These are phyloP conservation scores for Drosophila nebulosa DNA, from an alignment of 1,140 invertebrate species.

Conservation along the genomic window DNA sequence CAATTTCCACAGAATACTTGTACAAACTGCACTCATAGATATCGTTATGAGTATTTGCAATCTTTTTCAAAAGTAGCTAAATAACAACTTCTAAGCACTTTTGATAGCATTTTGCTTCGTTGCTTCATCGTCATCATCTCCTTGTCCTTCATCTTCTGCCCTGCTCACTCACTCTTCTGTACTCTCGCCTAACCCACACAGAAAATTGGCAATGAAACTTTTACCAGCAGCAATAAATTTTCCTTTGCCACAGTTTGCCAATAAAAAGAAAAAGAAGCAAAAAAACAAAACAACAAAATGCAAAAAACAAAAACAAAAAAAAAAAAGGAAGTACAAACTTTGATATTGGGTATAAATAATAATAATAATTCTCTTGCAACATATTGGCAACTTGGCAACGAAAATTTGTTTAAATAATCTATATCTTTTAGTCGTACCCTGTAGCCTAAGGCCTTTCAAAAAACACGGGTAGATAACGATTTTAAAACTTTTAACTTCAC, in stretches of 20 bases:
- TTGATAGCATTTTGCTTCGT: conserved; percentile 26
- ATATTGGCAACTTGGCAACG: conserved; percentile 44
- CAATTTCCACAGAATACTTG: background rate
- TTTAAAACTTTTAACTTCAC: background rate
- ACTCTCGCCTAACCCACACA: background rate
- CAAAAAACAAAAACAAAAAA: conserved; percentile 1
- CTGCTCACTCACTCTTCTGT: background rate
- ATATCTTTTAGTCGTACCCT: conserved; percentile 23
- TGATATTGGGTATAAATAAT: conserved; percentile 35
- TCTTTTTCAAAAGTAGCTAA: conserved; percentile 46
- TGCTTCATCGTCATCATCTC: background rate
- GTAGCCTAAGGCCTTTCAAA: background rate
- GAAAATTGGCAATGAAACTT: conserved; percentile 71
- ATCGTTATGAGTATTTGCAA: conserved; percentile 18
- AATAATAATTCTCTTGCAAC: conserved; percentile 46
- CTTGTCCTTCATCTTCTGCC: background rate
- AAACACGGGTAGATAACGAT: background rate
- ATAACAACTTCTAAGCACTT: conserved; percentile 55
- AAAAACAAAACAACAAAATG: conserved; percentile 15
- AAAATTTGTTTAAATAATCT: conserved; percentile 48
- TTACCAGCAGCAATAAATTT: conserved; percentile 62
- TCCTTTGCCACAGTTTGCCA: conserved; percentile 62
- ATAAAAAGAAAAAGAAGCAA: conserved; percentile 4
- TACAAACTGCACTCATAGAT: background rate
- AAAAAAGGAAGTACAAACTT: conserved; percentile 2